Percentiles rank a stretch among this genome's conserved stretches.
phyloP scores from a whole-genome alignment of 2,888 invertebrate genomes.

The Xestia sexstrigata region DNA sequence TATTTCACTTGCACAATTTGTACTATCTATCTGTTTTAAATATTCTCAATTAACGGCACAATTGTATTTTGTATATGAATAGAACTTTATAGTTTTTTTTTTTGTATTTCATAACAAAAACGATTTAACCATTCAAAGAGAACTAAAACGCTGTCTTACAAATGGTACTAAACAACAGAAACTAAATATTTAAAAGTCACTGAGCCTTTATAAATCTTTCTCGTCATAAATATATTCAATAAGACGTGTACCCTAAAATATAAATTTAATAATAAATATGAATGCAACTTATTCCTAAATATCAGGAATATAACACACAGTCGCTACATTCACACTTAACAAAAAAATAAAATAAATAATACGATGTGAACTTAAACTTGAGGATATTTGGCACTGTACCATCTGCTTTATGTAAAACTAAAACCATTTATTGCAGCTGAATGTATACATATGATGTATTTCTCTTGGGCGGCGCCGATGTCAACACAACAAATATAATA shows the following conservation, averaged over 20 bases:
- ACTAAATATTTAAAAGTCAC: constrained; percentile 81
- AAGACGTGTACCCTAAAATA: constrained; percentile 85
- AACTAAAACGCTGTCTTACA: constrained; percentile 85
- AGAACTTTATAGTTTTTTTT: constrained; percentile 54
- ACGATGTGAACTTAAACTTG: constrained; percentile 87
- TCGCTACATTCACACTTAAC: constrained; percentile 89
- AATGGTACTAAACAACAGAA: constrained; percentile 78
- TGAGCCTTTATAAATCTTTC: constrained; percentile 87
- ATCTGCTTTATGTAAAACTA: constrained; percentile 78
- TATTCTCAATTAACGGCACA: constrained; percentile 16
- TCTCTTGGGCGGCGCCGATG: constrained; percentile 68
- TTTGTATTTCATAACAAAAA: constrained; percentile 65
- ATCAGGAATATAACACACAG: constrained; percentile 90
- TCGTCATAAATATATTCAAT: constrained; percentile 84
- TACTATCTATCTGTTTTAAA: constrained; percentile 34
- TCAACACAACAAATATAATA: constrained; percentile 86
- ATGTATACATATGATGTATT: constrained; percentile 71
- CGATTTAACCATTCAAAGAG: constrained; percentile 78
- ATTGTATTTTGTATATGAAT: constrained; percentile 61
- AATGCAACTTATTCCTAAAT: constrained; percentile 91
- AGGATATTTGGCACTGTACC: constrained; percentile 91
- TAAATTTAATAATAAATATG: constrained; percentile 90
- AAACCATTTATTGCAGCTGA: constrained; percentile 80
- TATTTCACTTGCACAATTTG: constrained; percentile 37
- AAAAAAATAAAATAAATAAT: constrained; percentile 84